A percentile compares a stretch with the other conserved stretches of the same genome.
phyloP scores from a whole-genome alignment of 2,888 invertebrate genomes.

The Drosophila histrio region DNA sequence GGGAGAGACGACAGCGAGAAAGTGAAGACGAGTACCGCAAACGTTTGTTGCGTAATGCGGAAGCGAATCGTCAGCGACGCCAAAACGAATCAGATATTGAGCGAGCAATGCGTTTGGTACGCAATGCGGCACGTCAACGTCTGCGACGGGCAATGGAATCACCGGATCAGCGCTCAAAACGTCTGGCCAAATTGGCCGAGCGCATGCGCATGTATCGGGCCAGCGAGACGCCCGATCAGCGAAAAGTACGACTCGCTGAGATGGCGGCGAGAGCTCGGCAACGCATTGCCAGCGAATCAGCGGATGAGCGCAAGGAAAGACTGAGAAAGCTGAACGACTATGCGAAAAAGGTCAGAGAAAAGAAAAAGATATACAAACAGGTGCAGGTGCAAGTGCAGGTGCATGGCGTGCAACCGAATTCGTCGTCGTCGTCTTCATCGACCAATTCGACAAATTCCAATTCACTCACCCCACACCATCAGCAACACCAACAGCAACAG shows the following conservation, averaged over 20 bases:
- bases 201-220: constrained; percentile 84
- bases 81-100: constrained; percentile 84
- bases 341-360: constrained; percentile 84
- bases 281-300: constrained; percentile 82
- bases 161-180: constrained; percentile 82
- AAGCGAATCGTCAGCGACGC: constrained; percentile 83
- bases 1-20: constrained; percentile 83
- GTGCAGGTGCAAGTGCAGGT: constrained; percentile 61
- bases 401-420: constrained; percentile 59
- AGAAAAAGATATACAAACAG: constrained; percentile 83
- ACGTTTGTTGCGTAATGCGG: constrained; percentile 83
- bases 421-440: constrained; percentile 67
- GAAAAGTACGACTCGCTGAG: constrained; percentile 82
- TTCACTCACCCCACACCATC: constrained; percentile 55
- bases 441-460: constrained; percentile 61
- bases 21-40: constrained; percentile 84
- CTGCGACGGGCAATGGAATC: constrained; percentile 84
- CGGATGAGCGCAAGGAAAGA: constrained; percentile 84
- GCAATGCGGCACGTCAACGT: constrained; percentile 84
- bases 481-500: constrained; percentile 70
- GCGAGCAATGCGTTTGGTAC: constrained; percentile 83
- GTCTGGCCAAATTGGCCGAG: constrained; percentile 83
- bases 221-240: constrained; percentile 83
- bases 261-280: constrained; percentile 84
- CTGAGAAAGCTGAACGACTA: constrained; percentile 84